Percentiles rank a stretch among this genome's conserved stretches.
These are phyloP conservation scores for Irena cyanogastra DNA, from an alignment of 2,113 vertebrate genomes.

Conservation along the genomic window DNA sequence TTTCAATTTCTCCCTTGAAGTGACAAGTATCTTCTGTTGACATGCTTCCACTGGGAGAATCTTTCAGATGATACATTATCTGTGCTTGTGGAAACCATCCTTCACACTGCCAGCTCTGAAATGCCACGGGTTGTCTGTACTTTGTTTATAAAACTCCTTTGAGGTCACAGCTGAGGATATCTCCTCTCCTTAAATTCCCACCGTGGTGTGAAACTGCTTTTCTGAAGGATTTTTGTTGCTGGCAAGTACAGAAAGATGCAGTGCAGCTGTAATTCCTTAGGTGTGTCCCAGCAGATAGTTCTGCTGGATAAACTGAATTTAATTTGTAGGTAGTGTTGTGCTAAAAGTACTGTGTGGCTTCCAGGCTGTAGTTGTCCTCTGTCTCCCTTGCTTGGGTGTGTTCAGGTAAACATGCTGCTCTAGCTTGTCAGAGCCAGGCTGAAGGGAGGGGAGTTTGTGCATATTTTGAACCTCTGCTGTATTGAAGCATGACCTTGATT, in stretches of 20 bases:
- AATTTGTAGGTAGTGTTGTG: fast-evolving
- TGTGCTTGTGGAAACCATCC: neutral
- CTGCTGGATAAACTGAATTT: neutral
- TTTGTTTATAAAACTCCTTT: neutral
- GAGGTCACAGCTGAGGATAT: neutral
- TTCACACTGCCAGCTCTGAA: neutral
- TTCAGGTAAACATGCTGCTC: neutral
- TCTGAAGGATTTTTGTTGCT: neutral
- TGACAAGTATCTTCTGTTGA: neutral
- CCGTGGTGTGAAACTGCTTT: neutral
- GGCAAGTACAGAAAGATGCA: neutral
- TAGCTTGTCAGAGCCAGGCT: neutral
- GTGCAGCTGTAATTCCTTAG: neutral
- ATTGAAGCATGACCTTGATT: neutral
- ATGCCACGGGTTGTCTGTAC: neutral
- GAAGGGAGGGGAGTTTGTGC: neutral
- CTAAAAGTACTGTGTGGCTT: neutral
- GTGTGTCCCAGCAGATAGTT: neutral
- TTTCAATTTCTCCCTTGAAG: neutral
- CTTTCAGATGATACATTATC: neutral
- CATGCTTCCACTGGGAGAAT: neutral
- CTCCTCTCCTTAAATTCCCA: neutral
- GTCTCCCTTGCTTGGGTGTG: neutral
- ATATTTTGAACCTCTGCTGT: neutral
- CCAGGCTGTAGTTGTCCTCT: neutral